phyloP scores from a whole-genome alignment of 2,888 invertebrate genomes.

The Volucella inanis region DNA sequence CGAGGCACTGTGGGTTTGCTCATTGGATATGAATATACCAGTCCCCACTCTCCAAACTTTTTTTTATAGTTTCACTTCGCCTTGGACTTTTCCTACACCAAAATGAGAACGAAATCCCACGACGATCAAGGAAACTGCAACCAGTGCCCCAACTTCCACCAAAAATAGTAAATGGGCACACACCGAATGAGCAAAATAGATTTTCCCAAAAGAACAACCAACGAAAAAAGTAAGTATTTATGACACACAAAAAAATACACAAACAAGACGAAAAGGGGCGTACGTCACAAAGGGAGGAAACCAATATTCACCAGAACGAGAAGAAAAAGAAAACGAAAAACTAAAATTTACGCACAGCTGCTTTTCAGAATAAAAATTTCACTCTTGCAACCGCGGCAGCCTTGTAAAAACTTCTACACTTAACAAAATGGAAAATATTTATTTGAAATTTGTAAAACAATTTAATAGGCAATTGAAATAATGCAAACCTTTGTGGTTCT shows the following conservation, averaged over 20 bases:
- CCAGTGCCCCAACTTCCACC: constrained; percentile 47
- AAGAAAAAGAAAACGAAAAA: constrained; percentile 5
- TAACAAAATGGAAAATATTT: constrained; percentile 1
- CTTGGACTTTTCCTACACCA: not conserved
- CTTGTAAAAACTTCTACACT: constrained; percentile 22
- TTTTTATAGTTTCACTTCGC: constrained; percentile 4
- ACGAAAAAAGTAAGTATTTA: constrained; percentile 29
- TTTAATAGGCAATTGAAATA: constrained; percentile 12
- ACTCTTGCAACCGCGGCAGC: constrained; percentile 14
- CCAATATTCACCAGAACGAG: not conserved
- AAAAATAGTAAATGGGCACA: constrained; percentile 52
- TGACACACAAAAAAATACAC: constrained; percentile 62
- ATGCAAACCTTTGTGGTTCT: constrained; percentile 82
- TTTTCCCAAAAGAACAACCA: constrained; percentile 2
- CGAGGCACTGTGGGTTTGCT: not conserved
- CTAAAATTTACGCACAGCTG: constrained; percentile 57
- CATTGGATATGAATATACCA: not conserved
- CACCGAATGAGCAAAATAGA: constrained; percentile 28
- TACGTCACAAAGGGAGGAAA: constrained; percentile 23
- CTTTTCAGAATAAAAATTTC: constrained; percentile 55
- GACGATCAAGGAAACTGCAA: constrained; percentile 12
- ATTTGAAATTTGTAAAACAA: constrained; percentile 10
- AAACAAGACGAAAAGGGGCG: constrained; percentile 42
- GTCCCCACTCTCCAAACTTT: not conserved
- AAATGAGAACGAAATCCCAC: constrained; percentile 17